A percentile compares a stretch with the other conserved stretches of the same genome.
Evolutionary conservation across 2,113 vertebrate species (phyloP).

Genomic region (Procavia capensis): DNA sequence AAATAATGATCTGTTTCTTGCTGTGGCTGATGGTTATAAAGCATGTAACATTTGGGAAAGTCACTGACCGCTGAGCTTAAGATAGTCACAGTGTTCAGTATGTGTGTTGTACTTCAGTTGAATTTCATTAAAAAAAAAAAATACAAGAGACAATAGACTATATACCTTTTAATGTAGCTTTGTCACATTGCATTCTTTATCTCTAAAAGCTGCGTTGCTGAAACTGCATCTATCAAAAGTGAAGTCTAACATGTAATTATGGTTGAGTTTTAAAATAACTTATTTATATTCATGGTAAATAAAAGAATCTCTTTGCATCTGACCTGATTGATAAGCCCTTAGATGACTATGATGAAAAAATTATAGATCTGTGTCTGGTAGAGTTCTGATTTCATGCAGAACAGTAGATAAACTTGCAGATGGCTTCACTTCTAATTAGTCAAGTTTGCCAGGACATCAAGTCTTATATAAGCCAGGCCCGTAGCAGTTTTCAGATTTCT

Average conservation of each 20-base stretch:
- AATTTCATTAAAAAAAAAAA: neutral
- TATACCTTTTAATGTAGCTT: slow-evolving; percentile 4
- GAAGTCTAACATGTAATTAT: neutral
- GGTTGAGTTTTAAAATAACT: slow-evolving; percentile 36
- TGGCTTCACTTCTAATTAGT: neutral
- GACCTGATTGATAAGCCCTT: neutral
- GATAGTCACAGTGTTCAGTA: neutral
- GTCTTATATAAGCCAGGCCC: neutral
- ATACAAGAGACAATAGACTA: neutral
- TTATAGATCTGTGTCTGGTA: neutral
- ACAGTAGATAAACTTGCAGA: neutral
- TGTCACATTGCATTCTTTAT: neutral
- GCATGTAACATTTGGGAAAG: neutral
- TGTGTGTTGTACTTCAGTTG: neutral
- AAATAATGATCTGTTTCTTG: neutral
- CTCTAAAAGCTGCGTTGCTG: neutral
- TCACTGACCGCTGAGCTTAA: neutral
- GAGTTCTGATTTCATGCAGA: neutral
- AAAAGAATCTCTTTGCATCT: slow-evolving; percentile 6
- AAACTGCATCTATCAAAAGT: neutral
- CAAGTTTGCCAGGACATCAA: neutral
- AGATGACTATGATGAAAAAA: neutral
- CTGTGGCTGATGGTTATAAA: neutral
- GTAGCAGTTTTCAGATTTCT: neutral
- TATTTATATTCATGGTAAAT: neutral